These are phyloP conservation scores for Willisornis vidua DNA, from an alignment of 2,113 vertebrate genomes.

Conservation along the genomic window DNA sequence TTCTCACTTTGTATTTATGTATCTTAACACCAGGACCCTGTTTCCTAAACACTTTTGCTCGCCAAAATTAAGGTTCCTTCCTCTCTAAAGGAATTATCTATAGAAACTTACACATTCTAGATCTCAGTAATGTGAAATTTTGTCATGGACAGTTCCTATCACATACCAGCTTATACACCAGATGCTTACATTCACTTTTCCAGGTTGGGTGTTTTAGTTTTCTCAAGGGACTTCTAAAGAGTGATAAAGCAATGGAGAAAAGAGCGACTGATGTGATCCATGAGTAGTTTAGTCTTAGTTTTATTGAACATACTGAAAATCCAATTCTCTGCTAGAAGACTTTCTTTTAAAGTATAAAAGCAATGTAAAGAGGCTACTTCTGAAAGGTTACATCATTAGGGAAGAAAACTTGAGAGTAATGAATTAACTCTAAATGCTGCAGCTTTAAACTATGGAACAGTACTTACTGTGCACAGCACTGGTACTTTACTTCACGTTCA, in stretches of 20 bases:
- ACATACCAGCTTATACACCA: not conserved
- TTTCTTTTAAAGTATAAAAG: not conserved
- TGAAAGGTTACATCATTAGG: not conserved
- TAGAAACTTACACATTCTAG: not conserved
- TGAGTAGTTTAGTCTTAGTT: not conserved
- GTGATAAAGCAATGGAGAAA: not conserved
- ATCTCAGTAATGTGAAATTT: not conserved
- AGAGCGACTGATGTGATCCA: not conserved
- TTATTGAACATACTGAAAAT: not conserved
- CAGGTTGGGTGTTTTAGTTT: not conserved
- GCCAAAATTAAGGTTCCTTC: not conserved
- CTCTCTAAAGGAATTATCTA: not conserved
- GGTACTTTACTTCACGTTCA: not conserved
- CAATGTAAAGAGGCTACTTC: not conserved
- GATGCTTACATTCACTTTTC: not conserved
- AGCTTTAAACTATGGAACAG: not conserved
- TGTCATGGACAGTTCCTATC: not conserved
- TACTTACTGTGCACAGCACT: not conserved
- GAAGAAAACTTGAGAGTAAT: not conserved
- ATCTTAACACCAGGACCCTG: not conserved
- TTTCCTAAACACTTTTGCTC: not conserved
- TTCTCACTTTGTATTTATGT: not conserved
- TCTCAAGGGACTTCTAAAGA: not conserved
- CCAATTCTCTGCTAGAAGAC: not conserved
- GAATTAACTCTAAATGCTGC: not conserved